A percentile compares a stretch with the other conserved stretches of the same genome.
Conservation (phyloP, 2,797 vertebrate species). For the Crenichthys baileyi region DNA sequence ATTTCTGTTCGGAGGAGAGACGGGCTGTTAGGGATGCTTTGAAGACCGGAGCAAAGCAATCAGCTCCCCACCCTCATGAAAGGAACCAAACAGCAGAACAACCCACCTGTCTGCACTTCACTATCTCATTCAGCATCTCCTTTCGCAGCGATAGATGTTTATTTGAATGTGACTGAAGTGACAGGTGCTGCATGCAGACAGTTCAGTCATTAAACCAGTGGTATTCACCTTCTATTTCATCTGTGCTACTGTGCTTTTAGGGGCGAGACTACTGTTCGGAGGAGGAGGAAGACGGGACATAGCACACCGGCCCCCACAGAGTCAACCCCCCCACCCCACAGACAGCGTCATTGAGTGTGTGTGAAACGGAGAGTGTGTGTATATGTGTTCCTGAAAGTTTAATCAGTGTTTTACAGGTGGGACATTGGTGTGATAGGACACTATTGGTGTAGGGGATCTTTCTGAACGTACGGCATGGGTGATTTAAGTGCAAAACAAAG, state of each 20-base stretch:
- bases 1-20: neutral
- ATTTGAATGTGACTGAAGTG: constrained; percentile 24
- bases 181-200: constrained; percentile 29
- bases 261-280: constrained; percentile 97
- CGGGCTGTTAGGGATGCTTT: constrained; percentile 10
- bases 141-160: constrained; percentile 3
- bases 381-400: constrained; percentile 33
- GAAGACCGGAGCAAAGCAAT: constrained; percentile 17
- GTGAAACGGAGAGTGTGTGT: constrained; percentile 14
- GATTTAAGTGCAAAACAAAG: constrained; percentile 61
- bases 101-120: constrained; percentile 43
- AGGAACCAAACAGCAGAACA: constrained; percentile 36
- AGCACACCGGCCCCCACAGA: constrained; percentile 71
- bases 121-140: constrained; percentile 22
- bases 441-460: constrained; percentile 48
- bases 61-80: constrained; percentile 18
- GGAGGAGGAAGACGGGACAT: constrained; percentile 84
- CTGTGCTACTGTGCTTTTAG: constrained; percentile 68
- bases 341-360: constrained; percentile 63
- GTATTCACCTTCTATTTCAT: constrained; percentile 9
- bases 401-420: constrained; percentile 72
- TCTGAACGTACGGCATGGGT: constrained; percentile 64
- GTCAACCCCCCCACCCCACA: constrained; percentile 28
- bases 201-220: constrained; percentile 2
- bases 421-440: constrained; percentile 50